phyloP scores from a whole-genome alignment of 2,113 vertebrate genomes.

The Chamaetylas fuelleborni region DNA sequence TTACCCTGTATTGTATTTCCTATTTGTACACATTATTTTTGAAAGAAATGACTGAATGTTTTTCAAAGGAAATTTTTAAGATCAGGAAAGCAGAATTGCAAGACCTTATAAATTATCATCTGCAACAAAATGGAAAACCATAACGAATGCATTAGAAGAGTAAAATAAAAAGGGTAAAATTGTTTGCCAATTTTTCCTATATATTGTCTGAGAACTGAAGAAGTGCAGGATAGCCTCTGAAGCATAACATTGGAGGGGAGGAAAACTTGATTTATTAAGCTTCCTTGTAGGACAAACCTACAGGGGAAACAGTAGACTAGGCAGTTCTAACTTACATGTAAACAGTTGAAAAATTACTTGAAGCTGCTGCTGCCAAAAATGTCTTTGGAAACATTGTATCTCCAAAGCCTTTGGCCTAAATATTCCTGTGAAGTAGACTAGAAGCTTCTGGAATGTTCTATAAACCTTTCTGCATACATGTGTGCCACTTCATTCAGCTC shows the following conservation, averaged over 20 bases:
- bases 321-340: background rate
- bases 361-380: background rate
- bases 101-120: background rate
- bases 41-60: background rate
- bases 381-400: background rate
- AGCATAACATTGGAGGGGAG: background rate
- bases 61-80: background rate
- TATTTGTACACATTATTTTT: background rate
- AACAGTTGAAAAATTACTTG: background rate
- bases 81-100: background rate
- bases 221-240: background rate
- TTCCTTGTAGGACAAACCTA: background rate
- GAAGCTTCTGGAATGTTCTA: background rate
- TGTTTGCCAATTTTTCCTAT: background rate
- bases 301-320: background rate
- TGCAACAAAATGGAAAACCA: background rate
- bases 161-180: background rate
- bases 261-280: background rate
- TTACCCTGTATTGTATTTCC: background rate
- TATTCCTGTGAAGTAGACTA: background rate
- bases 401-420: conserved; percentile 3
- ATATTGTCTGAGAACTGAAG: background rate
- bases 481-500: background rate
- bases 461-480: background rate
- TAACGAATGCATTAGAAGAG: background rate